Percentiles rank a stretch among this genome's conserved stretches.
phyloP scores from a whole-genome alignment of 2,888 invertebrate species.

The Xestia xanthographa region DNA sequence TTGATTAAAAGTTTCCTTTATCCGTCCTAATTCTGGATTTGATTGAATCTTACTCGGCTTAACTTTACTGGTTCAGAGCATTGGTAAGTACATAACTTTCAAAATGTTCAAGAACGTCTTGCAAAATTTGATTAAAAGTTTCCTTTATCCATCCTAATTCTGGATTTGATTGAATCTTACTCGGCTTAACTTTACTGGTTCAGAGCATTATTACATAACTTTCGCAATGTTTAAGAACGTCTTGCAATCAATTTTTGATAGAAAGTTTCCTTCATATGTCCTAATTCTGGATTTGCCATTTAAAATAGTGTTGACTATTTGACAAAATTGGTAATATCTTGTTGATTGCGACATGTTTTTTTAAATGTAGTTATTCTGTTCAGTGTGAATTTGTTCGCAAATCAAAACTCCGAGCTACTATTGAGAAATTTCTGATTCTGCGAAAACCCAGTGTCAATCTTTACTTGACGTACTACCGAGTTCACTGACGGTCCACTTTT shows the following conservation, averaged over 20 bases:
- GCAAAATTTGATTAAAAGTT: neutral
- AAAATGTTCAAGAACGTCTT: conserved; percentile 12
- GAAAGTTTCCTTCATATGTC: neutral
- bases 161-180: neutral
- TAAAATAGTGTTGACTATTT: neutral
- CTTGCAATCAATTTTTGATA: conserved; percentile 1
- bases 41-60: neutral
- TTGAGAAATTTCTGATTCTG: neutral
- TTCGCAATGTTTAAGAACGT: conserved; percentile 4
- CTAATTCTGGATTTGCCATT: neutral
- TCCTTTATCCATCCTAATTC: neutral
- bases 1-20: conserved; percentile 4
- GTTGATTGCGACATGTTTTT: neutral
- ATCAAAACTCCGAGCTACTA: neutral
- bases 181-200: neutral
- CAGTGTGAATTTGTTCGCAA: neutral
- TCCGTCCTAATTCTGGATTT: neutral
- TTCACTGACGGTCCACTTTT: too few relatives aligned
- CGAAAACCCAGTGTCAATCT: neutral
- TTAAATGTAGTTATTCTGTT: neutral
- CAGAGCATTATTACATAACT: conserved; percentile 4
- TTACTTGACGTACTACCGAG: neutral
- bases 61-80: neutral
- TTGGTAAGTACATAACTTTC: neutral
- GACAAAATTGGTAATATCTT: neutral